Evolutionary conservation across 1,140 invertebrate species (phyloP).

Genomic region (Anoplolepis gracilipes): DNA sequence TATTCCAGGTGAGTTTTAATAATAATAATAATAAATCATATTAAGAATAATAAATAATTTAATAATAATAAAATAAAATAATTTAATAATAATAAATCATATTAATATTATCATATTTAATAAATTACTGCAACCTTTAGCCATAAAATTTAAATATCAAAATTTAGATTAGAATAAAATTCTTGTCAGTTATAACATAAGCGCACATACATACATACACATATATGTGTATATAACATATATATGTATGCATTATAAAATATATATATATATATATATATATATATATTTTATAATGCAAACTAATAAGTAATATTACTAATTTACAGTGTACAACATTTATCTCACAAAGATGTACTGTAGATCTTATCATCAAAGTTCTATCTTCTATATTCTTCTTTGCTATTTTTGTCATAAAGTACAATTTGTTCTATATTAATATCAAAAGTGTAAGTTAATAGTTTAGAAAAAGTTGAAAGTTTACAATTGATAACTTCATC

Average conservation of each 20-base stretch:
- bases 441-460: conserved; percentile 8
- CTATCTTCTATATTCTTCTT: background rate
- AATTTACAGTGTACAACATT: background rate
- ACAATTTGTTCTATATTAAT: background rate
- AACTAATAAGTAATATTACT: background rate
- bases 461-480: background rate
- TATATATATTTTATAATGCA: no score
- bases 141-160: no score
- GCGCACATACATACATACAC: no score
- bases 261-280: background rate
- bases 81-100: no score
- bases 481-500: background rate
- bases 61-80: no score
- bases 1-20: conserved; percentile 5
- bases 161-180: no score
- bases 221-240: background rate
- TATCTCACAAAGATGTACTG: background rate
- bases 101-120: no score
- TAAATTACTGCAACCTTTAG: no score
- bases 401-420: background rate
- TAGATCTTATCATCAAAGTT: background rate
- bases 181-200: no score
- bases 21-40: background rate
- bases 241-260: background rate
- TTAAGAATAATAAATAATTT: no score